Evolutionary conservation across 92 coral and sea anemone genomes (phyloP), one percentile per base, ranked within the genome.

Genomic region (Siderastrea siderea): DNA sequence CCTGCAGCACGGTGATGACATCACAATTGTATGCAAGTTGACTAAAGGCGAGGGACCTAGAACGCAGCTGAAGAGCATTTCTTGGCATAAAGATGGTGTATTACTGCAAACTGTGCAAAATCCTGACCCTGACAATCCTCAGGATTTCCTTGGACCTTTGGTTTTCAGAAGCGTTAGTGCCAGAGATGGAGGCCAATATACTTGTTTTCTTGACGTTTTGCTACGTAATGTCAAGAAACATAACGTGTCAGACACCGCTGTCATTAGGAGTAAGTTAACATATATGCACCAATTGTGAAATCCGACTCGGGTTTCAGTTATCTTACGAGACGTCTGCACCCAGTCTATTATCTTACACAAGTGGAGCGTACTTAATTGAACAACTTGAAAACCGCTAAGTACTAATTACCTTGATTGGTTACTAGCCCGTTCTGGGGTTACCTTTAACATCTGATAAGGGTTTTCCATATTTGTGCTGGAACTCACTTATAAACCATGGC

Each of bases 11-110:
- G 84, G 68, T 46, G 88, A 86, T 6, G 54, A 60, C 8, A 55
- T 93, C 47, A 53, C 58, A 17, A 83, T 93, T 3, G 46, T 44
- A 17, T 93, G 95, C 71, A 93, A 93, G 71, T n/a, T 93, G 55
- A 93, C 93, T 17, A 50, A 61, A 26, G 58, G 59, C 19, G 86
- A 79, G 8, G 49, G 47, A 9, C 8, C 2, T 19, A 44, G 19
- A 11, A 83, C 90, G 14, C 44, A n/a, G 3, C 68, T 93, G 64
- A 77, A 71, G 53, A 82, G 78, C 10, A 90, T 93, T 48, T 91
- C 82, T 4, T 93, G 95, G 95, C 53, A 62, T 54, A 93, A 93
- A 52, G 89, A 86, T 72, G 73, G 69, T 6, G 65, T 49, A 45
- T 43, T 66, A 5, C 47, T 89, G 44, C 10, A 76, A 13, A 66